Evolutionary conservation across 2,888 invertebrate species (phyloP).

Genomic region (Agriopis marginaria): DNA sequence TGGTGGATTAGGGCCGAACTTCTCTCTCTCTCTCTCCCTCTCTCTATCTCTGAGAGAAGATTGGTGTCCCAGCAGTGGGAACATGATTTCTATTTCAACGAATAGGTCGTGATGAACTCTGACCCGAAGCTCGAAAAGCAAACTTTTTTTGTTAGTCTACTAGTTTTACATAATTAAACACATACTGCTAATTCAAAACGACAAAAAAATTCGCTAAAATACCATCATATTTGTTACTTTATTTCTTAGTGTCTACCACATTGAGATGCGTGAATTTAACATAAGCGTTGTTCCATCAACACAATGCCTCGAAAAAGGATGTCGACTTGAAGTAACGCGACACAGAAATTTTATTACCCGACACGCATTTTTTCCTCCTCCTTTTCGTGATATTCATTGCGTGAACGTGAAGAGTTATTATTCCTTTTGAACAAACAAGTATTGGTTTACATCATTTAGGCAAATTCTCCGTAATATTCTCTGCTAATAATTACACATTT

Average conservation of each 20-base stretch:
- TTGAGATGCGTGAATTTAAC: slow-evolving; percentile 20
- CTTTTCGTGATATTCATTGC: slow-evolving; percentile 57
- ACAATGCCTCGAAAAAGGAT: slow-evolving; percentile 59
- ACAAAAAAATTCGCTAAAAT: too few relatives aligned
- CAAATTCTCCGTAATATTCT: slow-evolving; percentile 7
- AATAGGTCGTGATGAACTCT: too few relatives aligned
- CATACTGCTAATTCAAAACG: too few relatives aligned
- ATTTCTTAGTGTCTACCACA: background rate
- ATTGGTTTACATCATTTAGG: slow-evolving; percentile 34
- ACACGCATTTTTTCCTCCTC: slow-evolving; percentile 46
- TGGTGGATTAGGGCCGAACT: too few relatives aligned
- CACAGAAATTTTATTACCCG: slow-evolving; percentile 60
- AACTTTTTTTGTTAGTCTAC: too few relatives aligned
- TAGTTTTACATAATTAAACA: too few relatives aligned
- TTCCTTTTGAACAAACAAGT: slow-evolving; percentile 55
- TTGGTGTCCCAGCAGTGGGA: too few relatives aligned
- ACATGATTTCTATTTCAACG: too few relatives aligned
- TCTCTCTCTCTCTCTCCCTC: too few relatives aligned
- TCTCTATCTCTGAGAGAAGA: too few relatives aligned
- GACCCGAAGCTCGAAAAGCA: too few relatives aligned
- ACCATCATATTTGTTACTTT: too few relatives aligned
- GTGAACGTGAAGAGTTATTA: slow-evolving; percentile 59
- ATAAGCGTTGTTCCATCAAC: slow-evolving; percentile 53
- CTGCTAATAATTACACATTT: slow-evolving; percentile 6
- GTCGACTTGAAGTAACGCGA: slow-evolving; percentile 54